These are phyloP conservation scores for Actinia equina DNA, from an alignment of 64 coral and sea anemone genomes.

Conservation along the genomic window DNA sequence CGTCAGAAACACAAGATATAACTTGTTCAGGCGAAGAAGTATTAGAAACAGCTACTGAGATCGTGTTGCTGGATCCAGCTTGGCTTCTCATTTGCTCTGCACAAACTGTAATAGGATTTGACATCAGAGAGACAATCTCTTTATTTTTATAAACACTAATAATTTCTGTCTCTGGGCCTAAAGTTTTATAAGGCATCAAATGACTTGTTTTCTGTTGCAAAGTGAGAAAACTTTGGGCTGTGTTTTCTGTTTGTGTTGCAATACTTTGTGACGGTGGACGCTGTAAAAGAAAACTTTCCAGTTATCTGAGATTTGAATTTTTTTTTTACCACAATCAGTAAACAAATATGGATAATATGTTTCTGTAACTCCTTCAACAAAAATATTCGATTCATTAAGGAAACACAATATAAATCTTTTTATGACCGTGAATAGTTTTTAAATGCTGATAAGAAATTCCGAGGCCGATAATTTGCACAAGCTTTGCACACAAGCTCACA, in stretches of 20 bases:
- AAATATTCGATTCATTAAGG: no score
- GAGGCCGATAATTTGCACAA: no score
- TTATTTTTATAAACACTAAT: not conserved
- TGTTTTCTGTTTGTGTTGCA: constrained; percentile 1
- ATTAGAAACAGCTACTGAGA: not conserved
- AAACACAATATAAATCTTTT: no score
- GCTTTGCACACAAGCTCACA: no score
- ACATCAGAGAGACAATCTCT: not conserved
- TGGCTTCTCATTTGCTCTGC: not conserved
- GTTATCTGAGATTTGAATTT: not conserved
- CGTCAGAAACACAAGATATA: not conserved
- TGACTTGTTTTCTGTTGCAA: not conserved
- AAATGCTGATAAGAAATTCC: no score
- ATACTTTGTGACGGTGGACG: not conserved
- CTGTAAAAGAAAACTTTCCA: not conserved
- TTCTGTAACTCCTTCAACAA: no score
- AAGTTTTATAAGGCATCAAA: no score
- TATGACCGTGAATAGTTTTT: no score
- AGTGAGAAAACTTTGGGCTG: not conserved
- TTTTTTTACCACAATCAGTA: no score
- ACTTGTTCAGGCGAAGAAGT: not conserved
- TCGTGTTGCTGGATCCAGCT: no score
- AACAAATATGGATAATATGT: no score
- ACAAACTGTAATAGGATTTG: not conserved
- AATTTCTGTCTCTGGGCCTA: not conserved